Evolutionary conservation across 1,140 invertebrate species (phyloP).

Genomic region (Dinoponera quadriceps): DNA sequence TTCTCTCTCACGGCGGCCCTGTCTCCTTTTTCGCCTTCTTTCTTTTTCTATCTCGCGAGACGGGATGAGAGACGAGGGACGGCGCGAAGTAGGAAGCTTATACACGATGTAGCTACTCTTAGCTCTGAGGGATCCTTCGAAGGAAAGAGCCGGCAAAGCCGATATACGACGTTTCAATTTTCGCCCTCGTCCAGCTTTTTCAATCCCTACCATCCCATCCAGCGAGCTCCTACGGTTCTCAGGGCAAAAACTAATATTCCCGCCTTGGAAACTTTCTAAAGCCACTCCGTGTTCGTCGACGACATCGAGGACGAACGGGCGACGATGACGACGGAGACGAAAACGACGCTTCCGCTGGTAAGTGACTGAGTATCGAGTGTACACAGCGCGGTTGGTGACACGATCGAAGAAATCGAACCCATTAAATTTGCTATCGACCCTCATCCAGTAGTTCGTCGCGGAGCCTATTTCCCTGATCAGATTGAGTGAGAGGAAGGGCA

Average conservation of each 20-base stretch:
- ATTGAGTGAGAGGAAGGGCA: not conserved
- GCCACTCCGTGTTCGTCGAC: slow-evolving; percentile 56
- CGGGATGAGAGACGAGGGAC: slow-evolving; percentile 16
- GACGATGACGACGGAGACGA: slow-evolving; percentile 8
- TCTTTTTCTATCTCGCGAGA: slow-evolving; percentile 30
- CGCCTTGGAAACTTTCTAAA: slow-evolving; percentile 77
- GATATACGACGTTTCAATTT: slow-evolving; percentile 82
- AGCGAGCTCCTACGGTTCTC: slow-evolving; percentile 61
- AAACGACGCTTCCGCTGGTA: slow-evolving; percentile 16
- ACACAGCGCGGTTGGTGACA: slow-evolving; percentile 8
- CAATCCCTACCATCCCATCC: slow-evolving; percentile 58
- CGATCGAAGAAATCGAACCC: slow-evolving; percentile 65
- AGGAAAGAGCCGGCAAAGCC: slow-evolving; percentile 61
- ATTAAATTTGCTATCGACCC: slow-evolving; percentile 62
- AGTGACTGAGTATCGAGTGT: slow-evolving; percentile 56
- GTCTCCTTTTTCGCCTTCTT: not conserved
- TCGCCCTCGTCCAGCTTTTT: slow-evolving; percentile 70
- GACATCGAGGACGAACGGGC: slow-evolving; percentile 12
- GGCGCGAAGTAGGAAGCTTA: slow-evolving; percentile 21
- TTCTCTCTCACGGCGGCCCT: no score
- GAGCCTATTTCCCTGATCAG: no score
- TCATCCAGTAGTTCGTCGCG: no score
- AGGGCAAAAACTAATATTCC: slow-evolving; percentile 78
- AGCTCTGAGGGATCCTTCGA: slow-evolving; percentile 58
- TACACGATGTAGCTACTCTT: slow-evolving; percentile 64